Evolutionary conservation across 1,140 invertebrate species (phyloP), one percentile per base, ranked within the genome.

Genomic region (Drosophila melanica): DNA sequence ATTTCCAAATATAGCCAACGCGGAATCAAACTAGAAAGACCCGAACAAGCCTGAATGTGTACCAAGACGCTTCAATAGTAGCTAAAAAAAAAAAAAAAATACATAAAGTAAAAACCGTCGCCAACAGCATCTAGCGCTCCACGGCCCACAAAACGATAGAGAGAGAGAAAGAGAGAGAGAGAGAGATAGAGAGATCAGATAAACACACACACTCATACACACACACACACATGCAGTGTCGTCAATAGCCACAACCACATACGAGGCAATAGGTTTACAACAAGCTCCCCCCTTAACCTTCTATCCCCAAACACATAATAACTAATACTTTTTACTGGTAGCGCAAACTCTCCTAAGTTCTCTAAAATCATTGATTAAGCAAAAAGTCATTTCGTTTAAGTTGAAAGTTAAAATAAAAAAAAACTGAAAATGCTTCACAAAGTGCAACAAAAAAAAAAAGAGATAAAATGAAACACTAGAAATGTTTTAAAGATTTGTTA

Each of bases 371-470:
- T 63, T 57, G 62, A 69, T 72, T 66, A 86, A 78, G 78, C 78
- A 60, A 89, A 89, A 89, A 87, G 82, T 89, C 82, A 87, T 87
- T 87, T 77, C 64, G 60, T 89, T 73, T 89, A 87, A 87, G 79
- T 81, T 51, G 50, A 79, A 72, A 62, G 60, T 54, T 37, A 18
- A 58, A 30, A 50, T 2, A 67, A 35, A 37, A 42, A 39, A 18
- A 58, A 30, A 50, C 2, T 60, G 27, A 37, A 42, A 39, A 14
- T 50, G 42, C 59, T 77, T 79, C 65, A 60, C 64, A 59, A 62
- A 79, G 67, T 79, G 72, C 51, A 57, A 33, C n/a, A 53, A 35
- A 54, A 45, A 42, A 39, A 30, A 45, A 11, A 12, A 59, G 42
- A 62, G 10, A 30, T 8, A 57, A 23, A 12, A 41, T 14, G 18